These are phyloP conservation scores for Magallana gigas DNA, from an alignment of 1,140 invertebrate species.

Conservation along the genomic window DNA sequence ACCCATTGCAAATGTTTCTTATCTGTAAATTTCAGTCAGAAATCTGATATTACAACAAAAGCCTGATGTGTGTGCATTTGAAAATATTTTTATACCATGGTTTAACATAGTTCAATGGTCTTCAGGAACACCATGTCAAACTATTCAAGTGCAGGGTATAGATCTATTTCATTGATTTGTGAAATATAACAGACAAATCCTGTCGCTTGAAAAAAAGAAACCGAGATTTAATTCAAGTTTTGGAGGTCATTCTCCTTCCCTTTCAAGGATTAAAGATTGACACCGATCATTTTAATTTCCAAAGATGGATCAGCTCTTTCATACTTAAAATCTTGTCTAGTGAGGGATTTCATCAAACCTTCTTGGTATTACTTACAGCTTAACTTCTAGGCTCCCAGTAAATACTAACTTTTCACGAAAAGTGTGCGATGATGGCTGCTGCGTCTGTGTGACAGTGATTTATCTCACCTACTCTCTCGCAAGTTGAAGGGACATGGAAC, in stretches of 20 bases:
- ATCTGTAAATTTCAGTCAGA: slow-evolving; percentile 1
- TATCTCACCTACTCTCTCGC: neutral
- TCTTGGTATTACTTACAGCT: neutral
- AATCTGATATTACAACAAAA: slow-evolving; percentile 26
- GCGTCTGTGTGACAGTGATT: neutral
- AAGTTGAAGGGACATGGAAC: neutral
- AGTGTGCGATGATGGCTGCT: neutral
- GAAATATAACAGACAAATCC: slow-evolving; percentile 20
- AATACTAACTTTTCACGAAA: too few species aligned
- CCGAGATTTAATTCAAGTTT: neutral
- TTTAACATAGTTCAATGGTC: slow-evolving; percentile 1
- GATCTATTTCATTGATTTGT: neutral
- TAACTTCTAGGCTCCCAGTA: neutral
- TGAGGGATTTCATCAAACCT: neutral
- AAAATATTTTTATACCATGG: neutral
- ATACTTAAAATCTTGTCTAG: neutral
- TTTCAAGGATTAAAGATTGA: neutral
- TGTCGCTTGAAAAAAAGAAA: neutral
- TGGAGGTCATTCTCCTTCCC: neutral
- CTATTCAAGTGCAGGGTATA: neutral
- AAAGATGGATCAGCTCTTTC: neutral
- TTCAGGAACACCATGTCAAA: neutral
- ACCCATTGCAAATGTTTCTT: neutral
- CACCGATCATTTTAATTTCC: neutral
- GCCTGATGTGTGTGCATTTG: neutral